Conservation (phyloP, 2,888 invertebrate species). For the Diaprepes abbreviatus region DNA sequence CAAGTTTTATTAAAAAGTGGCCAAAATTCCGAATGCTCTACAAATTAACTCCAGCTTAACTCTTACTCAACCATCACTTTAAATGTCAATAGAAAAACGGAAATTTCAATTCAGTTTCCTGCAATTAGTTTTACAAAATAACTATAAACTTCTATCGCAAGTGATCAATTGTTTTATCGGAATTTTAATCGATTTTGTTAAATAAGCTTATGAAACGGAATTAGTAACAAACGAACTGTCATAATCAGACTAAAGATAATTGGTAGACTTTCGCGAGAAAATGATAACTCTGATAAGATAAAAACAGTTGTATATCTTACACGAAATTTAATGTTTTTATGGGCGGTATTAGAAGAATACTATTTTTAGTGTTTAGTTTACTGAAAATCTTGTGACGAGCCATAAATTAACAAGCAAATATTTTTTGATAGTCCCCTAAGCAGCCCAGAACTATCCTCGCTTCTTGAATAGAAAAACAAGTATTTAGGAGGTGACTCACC, state of each 20-base stretch:
- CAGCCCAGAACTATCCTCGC: no score
- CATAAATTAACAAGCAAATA: no score
- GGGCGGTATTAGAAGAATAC: neutral
- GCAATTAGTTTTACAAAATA: no score
- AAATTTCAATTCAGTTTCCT: no score
- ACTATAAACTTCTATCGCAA: no score
- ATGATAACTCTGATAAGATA: constrained; percentile 25
- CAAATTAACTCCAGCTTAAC: neutral
- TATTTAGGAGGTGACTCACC: no score
- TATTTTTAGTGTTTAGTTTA: neutral
- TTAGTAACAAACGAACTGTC: constrained; percentile 1
- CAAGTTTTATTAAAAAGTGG: neutral
- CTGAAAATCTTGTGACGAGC: no score
- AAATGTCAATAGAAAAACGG: neutral
- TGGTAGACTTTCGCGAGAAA: constrained; percentile 19
- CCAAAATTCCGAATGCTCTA: no score
- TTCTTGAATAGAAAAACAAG: no score
- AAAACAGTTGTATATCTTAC: constrained; percentile 6
- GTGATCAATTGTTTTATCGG: neutral
- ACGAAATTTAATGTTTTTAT: neutral
- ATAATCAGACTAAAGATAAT: constrained; percentile 9
- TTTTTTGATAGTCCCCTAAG: no score
- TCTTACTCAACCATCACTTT: neutral
- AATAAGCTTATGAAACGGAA: neutral
- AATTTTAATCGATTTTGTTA: neutral